Conservation (phyloP, 2,797 vertebrate genomes). For the Dendrocincla fuliginosa region DNA sequence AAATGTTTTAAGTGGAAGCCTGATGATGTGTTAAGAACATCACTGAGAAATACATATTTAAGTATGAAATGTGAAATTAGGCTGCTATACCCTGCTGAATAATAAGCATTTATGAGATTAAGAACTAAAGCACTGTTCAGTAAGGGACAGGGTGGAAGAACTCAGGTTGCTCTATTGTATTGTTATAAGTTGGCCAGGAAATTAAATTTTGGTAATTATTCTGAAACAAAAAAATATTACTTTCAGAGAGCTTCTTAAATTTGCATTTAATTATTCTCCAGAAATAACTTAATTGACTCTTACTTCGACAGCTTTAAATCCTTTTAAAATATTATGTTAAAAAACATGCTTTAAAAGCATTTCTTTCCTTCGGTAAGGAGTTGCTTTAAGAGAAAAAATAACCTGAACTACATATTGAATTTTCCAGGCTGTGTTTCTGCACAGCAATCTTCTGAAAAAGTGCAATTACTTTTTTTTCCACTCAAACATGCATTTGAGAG, state of each 20-base stretch:
- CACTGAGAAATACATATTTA: neutral
- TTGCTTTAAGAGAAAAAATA: slow-evolving; percentile 61
- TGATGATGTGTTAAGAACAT: neutral
- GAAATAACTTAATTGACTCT: neutral
- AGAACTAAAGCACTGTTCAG: neutral
- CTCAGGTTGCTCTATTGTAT: neutral
- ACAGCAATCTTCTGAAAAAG: slow-evolving; percentile 78
- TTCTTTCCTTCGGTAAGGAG: slow-evolving; percentile 34
- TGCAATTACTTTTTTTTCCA: slow-evolving; percentile 78
- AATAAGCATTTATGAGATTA: neutral
- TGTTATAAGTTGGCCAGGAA: neutral
- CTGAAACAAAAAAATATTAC: neutral
- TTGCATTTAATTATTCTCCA: neutral
- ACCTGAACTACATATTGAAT: slow-evolving; percentile 75
- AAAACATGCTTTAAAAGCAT: neutral
- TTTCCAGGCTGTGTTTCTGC: slow-evolving; percentile 77
- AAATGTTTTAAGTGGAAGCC: neutral
- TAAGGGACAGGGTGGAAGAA: neutral
- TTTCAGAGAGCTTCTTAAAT: neutral
- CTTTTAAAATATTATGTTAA: slow-evolving; percentile 40
- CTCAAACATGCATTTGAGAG: slow-evolving; percentile 82
- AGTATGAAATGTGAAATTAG: neutral
- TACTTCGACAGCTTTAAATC: slow-evolving; percentile 56
- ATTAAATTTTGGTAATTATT: neutral
- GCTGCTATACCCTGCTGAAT: neutral